phyloP scores from a whole-genome alignment of 1,140 invertebrate species.

The Lepidurus arcticus region DNA sequence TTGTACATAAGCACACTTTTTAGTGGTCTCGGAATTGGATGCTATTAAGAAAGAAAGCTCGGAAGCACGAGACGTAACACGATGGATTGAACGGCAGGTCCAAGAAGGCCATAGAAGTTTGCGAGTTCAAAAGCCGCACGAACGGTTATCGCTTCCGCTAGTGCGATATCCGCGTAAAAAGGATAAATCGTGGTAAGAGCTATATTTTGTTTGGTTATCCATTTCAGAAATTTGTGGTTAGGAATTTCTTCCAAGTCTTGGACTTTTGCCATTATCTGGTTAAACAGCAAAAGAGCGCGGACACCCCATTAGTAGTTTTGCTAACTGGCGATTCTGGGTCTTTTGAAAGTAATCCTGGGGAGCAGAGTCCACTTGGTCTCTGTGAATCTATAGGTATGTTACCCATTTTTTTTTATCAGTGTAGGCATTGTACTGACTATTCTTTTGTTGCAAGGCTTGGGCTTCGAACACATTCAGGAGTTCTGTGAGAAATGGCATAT shows the following conservation, averaged over 20 bases:
- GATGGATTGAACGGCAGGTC: conserved; percentile 83
- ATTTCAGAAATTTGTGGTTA: conserved; percentile 39
- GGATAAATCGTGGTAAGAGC: conserved; percentile 56
- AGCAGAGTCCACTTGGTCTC: neutral
- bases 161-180: conserved; percentile 64
- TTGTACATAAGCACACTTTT: conserved; percentile 41
- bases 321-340: neutral
- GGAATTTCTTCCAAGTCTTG: conserved; percentile 60
- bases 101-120: conserved; percentile 74
- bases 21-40: conserved; percentile 80
- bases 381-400: neutral
- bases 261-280: conserved; percentile 64
- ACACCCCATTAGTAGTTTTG: neutral
- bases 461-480: neutral
- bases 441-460: neutral
- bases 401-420: neutral
- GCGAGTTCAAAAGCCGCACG: conserved; percentile 70
- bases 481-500: neutral
- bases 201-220: neutral
- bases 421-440: neutral
- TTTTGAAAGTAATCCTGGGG: neutral
- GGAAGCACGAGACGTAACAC: conserved; percentile 76
- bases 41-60: conserved; percentile 68
- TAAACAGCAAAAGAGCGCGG: conserved; percentile 46
- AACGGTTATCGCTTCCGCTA: conserved; percentile 63